Base-by-base conservation (phyloP, 2,797 vertebrate genomes). In the Allobates femoralis region DNA sequence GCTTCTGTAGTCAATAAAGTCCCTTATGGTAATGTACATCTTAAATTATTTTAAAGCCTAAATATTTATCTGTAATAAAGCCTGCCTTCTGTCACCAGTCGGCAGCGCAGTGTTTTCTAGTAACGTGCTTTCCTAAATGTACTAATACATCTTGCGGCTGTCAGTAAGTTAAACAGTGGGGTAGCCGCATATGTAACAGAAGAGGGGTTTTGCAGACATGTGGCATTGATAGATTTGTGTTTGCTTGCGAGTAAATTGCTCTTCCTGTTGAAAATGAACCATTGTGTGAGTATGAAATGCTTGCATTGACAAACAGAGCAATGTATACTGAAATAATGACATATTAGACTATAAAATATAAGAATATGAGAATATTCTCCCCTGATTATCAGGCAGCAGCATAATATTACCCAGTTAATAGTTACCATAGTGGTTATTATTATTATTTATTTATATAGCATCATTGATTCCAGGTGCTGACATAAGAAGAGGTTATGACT, bases 21-120 rank as follows among this genome's bases (percentile, higher is more conserved):
- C 66, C 82, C 67, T 84, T 84, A 79, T 80, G 76, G 77, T 75
- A 55, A 73, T 87, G 55, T 76, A 84, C 71, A 21, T 60, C 50
- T 69, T 86, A 82, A 86, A 86, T 86, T 53, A 86, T 82, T 86
- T 82, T 46, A 37, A 66, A 87, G 62, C 37, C 82, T 84, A 87
- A 87, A 87, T 87, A 87, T 87, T 87, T 87, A 84, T 80, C 76
- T 66, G 28, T n/a, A 66, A 80, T 74, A 79, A 82, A 80, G 53
- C 76, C 76, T 87, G 86, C 86, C 81, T 87, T 87, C 81, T 87
- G 86, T 84, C 81, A 87, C 30, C 51, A 64, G 77, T 69, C 71
- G 66, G 80, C 73, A 41, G 60, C 5, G 51, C 51, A 18, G 26
- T 28, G 58, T 28, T 86, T 82, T 15, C 67, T 76, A 51, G 60